Conservation (phyloP, 2,797 vertebrate genomes). For the Cynodonichthys magdalenae region DNA sequence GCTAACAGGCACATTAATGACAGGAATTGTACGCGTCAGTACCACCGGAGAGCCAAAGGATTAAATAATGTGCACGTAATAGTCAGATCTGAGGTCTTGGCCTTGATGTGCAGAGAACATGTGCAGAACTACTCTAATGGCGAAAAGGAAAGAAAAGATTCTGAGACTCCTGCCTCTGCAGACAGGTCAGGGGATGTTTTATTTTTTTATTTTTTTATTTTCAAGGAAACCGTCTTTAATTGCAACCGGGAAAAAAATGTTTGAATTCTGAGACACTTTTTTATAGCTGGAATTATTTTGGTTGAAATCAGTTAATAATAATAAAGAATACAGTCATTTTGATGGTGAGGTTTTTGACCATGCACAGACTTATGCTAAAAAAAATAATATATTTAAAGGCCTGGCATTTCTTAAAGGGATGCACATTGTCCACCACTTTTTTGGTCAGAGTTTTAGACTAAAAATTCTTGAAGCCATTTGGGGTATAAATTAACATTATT, state of each 20-base stretch:
- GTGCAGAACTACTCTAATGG: conserved; percentile 77
- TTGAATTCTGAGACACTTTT: conserved; percentile 71
- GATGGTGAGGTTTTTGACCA: conserved; percentile 2
- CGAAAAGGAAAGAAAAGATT: conserved; percentile 59
- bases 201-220: conserved; percentile 24
- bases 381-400: background rate
- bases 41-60: conserved; percentile 71
- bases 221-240: conserved; percentile 78
- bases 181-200: conserved; percentile 63
- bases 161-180: conserved; percentile 64
- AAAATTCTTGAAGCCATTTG: too few relatives aligned
- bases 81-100: conserved; percentile 78
- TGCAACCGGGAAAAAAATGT: conserved; percentile 80
- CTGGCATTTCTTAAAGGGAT: too few relatives aligned
- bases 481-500: too few relatives aligned
- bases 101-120: conserved; percentile 77
- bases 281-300: conserved; percentile 49
- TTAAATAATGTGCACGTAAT: conserved; percentile 81
- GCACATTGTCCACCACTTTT: too few relatives aligned
- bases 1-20: conserved; percentile 76
- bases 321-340: background rate
- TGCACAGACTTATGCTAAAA: background rate
- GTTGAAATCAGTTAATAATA: conserved; percentile 6
- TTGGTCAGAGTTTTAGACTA: too few relatives aligned
- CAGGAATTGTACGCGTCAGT: conserved; percentile 78